phyloP scores from a whole-genome alignment of 2,113 vertebrate species.

The Tenebrosternarchus preto region DNA sequence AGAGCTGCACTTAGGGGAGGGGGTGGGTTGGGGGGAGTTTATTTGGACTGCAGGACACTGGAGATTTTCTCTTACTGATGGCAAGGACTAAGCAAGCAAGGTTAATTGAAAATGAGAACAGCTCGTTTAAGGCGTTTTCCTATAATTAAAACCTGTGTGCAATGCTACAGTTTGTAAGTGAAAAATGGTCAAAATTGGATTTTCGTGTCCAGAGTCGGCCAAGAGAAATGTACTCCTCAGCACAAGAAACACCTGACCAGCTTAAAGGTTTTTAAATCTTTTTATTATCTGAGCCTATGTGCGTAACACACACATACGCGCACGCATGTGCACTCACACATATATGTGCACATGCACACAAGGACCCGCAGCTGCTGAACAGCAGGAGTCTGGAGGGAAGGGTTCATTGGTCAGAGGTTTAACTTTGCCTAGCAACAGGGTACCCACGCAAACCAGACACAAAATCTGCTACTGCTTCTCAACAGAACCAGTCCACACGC shows the following conservation, averaged over 20 bases:
- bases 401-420: slow-evolving; percentile 73
- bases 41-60: background rate
- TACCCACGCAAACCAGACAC: slow-evolving; percentile 74
- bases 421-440: slow-evolving; percentile 79
- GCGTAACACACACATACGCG: slow-evolving; percentile 12
- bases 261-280: background rate
- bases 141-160: too few species aligned
- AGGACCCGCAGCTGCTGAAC: slow-evolving; percentile 70
- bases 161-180: background rate
- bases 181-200: background rate
- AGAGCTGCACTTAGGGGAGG: too few species aligned
- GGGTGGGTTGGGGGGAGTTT: background rate
- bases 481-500: slow-evolving; percentile 34
- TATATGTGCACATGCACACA: slow-evolving; percentile 49
- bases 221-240: background rate
- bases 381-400: slow-evolving; percentile 69
- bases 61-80: background rate
- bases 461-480: slow-evolving; percentile 62
- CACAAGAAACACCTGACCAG: background rate
- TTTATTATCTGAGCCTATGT: slow-evolving; percentile 35
- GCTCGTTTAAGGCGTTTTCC: too few species aligned
- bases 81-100: background rate
- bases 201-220: background rate
- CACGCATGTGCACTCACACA: slow-evolving; percentile 50
- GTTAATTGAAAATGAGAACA: too few species aligned